These are phyloP conservation scores for Erebia ligea DNA, from an alignment of 2,888 invertebrate species.

Conservation along the genomic window DNA sequence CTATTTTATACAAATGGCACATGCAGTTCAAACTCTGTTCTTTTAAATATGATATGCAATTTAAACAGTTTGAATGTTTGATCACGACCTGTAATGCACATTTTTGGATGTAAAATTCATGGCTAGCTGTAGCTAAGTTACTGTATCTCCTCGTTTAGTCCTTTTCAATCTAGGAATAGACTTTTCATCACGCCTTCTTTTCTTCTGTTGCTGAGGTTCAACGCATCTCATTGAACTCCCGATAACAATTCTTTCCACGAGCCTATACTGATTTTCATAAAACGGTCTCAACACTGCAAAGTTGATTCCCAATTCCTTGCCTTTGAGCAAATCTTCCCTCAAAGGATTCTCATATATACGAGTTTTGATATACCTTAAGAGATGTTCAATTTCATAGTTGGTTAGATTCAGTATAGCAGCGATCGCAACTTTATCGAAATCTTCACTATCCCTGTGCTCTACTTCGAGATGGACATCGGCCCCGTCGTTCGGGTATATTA, in stretches of 20 bases:
- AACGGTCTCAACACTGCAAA: slow-evolving; percentile 68
- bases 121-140: not conserved
- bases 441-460: slow-evolving; percentile 69
- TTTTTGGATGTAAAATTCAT: not conserved
- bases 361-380: slow-evolving; percentile 64
- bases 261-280: slow-evolving; percentile 65
- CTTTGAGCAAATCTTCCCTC: slow-evolving; percentile 66
- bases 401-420: slow-evolving; percentile 64
- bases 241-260: slow-evolving; percentile 66
- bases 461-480: slow-evolving; percentile 67
- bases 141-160: slow-evolving; percentile 50
- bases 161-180: slow-evolving; percentile 56
- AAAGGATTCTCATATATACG: slow-evolving; percentile 58
- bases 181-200: slow-evolving; percentile 61
- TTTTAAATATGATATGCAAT: not conserved
- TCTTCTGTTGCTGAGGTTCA: slow-evolving; percentile 54
- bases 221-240: slow-evolving; percentile 55
- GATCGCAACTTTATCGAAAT: slow-evolving; percentile 69
- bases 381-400: slow-evolving; percentile 60
- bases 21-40: not conserved
- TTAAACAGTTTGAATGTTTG: not conserved
- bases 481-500: slow-evolving; percentile 64
- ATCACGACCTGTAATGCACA: not conserved
- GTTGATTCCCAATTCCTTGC: slow-evolving; percentile 65
- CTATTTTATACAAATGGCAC: slow-evolving; percentile 35